Evolutionary conservation across 2,113 vertebrate species (phyloP), one percentile per base, ranked within the genome.

Genomic region (Vicugna pacos): DNA sequence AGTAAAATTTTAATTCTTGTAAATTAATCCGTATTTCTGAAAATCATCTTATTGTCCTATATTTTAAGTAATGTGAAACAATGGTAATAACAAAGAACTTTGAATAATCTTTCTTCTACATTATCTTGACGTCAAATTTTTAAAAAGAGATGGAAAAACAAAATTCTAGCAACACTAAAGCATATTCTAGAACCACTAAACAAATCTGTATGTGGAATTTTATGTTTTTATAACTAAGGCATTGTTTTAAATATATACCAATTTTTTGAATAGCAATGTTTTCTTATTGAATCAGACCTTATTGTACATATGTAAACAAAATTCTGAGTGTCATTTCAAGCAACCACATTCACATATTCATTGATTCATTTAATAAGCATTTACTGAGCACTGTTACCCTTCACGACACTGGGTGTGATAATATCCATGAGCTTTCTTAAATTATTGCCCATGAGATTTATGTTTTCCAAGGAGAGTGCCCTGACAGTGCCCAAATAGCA

Each of bases 231-330:
- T 13, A 93, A 77, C 54, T 70, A 91, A 87, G 30, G 10, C 22
- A 65, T 90, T 58, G 3, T 50, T 91, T 89, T 77, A 88, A 93
- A 65, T 70, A 58, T 30, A 82, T 13, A 62, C 8, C 24, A 50
- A 46, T 52, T 80, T 92, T 92, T 95, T 81, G 24, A 73, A 32
- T 15, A 65, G 54, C 28, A 65, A 13, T 50, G 9, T 89, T 85
- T 91, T 85, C 32, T 79, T 60, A 62, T 54, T 48, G 60, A 94
- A 88, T 93, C 14, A 69, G 6, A 94, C 91, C 16, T 91, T 92
- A 80, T 65, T 94, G 95, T 82, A 83, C 30, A 54, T 48, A 73
- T 60, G 16, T 42, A 83, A 91, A 94, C 17, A 85, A 91, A 92
- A 92, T 64, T 52, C 16, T 64, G 30, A 94, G 28, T 56, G 11